A percentile compares a stretch with the other conserved stretches of the same genome.
These are phyloP conservation scores for Orchesellides sinensis DNA, from an alignment of 2,888 invertebrate genomes.

Conservation along the genomic window DNA sequence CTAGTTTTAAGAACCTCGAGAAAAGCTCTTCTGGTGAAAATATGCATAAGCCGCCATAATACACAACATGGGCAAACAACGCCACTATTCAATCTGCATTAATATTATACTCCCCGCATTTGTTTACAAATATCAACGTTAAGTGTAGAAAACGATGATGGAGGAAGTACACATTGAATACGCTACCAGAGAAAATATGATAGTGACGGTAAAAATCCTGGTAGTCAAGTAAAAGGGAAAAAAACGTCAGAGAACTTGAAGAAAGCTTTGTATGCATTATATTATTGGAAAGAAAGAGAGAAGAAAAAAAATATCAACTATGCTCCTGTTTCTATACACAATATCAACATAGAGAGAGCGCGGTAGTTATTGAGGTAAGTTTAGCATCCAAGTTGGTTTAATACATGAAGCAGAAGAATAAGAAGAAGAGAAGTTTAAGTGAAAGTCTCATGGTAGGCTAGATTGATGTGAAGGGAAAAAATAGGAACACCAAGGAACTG, in stretches of 20 bases:
- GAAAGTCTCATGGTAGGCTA: slow-evolving; percentile 27
- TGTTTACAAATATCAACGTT: too few relatives aligned
- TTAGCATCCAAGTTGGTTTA: slow-evolving; percentile 38
- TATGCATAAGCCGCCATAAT: too few relatives aligned
- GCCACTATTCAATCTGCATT: too few relatives aligned
- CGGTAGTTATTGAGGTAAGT: slow-evolving; percentile 26
- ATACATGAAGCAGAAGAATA: slow-evolving; percentile 54
- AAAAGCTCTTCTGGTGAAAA: not conserved
- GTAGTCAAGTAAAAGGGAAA: not conserved
- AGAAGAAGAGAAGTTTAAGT: slow-evolving; percentile 40
- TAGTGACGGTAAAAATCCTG: not conserved
- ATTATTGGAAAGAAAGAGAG: slow-evolving; percentile 42
- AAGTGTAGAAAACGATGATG: too few relatives aligned
- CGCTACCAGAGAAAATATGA: not conserved
- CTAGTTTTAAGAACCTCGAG: not conserved
- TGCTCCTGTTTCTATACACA: slow-evolving; percentile 7
- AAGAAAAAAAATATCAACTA: slow-evolving; percentile 43
- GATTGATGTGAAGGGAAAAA: slow-evolving; percentile 15
- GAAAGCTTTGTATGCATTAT: slow-evolving; percentile 9
- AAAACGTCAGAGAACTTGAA: not conserved
- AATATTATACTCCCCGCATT: too few relatives aligned
- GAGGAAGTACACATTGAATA: not conserved
- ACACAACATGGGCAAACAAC: too few relatives aligned
- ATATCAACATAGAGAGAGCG: not conserved
- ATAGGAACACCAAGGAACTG: not conserved